phyloP scores from a whole-genome alignment of 2,113 vertebrate genomes.

The Triplophysa siluroides region DNA sequence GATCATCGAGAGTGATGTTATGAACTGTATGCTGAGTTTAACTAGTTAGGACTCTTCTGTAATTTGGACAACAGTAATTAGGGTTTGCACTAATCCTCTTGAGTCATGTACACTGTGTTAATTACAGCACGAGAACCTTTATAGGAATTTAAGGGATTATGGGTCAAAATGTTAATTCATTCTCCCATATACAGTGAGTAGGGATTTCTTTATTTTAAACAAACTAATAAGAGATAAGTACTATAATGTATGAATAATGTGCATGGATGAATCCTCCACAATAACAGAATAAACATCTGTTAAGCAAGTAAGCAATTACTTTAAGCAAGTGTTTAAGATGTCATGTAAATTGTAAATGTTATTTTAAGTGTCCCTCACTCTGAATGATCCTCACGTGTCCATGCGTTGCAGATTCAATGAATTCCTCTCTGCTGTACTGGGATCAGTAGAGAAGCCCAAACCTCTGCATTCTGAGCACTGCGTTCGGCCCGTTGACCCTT shows the following conservation, averaged over 20 bases:
- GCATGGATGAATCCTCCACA: too few relatives aligned
- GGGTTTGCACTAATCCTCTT: conserved; percentile 28
- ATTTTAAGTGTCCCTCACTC: background rate
- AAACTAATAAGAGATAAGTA: too few relatives aligned
- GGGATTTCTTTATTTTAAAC: too few relatives aligned
- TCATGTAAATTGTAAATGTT: background rate
- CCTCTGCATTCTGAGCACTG: background rate
- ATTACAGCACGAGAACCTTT: conserved; percentile 36
- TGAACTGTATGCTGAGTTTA: conserved; percentile 33
- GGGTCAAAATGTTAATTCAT: background rate
- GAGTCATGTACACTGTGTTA: conserved; percentile 33
- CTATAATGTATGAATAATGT: too few relatives aligned
- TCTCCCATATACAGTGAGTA: background rate
- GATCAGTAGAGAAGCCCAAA: conserved; percentile 1
- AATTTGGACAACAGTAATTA: conserved; percentile 59
- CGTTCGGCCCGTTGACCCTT: background rate
- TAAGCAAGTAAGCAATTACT: too few relatives aligned
- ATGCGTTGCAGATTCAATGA: background rate
- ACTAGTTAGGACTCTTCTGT: conserved; percentile 42
- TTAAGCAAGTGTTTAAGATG: too few relatives aligned
- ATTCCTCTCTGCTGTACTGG: conserved; percentile 6
- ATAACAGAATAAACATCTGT: too few relatives aligned
- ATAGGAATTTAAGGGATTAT: conserved; percentile 31
- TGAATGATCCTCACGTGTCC: background rate
- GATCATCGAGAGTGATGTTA: conserved; percentile 19